These are phyloP conservation scores for Paratilapia polleni DNA, from an alignment of 2,113 vertebrate genomes.

Conservation along the genomic window DNA sequence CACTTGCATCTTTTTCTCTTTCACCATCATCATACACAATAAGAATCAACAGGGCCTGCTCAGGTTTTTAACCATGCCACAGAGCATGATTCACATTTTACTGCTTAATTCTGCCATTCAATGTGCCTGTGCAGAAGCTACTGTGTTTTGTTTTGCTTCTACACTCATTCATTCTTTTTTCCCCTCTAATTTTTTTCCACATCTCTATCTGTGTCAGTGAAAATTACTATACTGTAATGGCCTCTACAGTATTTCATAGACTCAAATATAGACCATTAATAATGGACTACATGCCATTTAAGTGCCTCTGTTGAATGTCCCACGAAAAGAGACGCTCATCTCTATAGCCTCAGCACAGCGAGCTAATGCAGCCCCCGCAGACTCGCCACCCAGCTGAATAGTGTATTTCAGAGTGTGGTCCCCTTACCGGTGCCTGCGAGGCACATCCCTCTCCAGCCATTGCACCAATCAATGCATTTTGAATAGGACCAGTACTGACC, in stretches of 20 bases:
- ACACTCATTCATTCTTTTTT: not conserved
- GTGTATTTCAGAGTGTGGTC: conserved; percentile 46
- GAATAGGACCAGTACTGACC: conserved; percentile 65
- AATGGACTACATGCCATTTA: conserved; percentile 8
- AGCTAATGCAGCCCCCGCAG: conserved; percentile 64
- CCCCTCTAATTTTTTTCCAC: not conserved
- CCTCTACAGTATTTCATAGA: not conserved
- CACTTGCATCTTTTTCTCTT: not conserved
- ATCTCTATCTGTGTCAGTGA: not conserved
- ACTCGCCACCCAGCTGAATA: conserved; percentile 55
- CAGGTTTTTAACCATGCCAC: not conserved
- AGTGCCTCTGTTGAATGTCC: conserved; percentile 59
- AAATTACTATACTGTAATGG: not conserved
- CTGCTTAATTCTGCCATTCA: not conserved
- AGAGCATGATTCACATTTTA: not conserved
- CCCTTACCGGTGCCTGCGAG: conserved; percentile 54
- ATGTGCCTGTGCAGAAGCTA: not conserved
- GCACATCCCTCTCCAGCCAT: conserved; percentile 48
- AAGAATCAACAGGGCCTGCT: not conserved
- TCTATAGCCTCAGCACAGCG: conserved; percentile 24
- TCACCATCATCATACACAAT: not conserved
- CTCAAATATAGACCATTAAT: not conserved
- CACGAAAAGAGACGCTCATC: conserved; percentile 24
- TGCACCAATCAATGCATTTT: conserved; percentile 63
- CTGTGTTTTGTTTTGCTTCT: not conserved